These are phyloP conservation scores for Rhabdophis nuchalis DNA, from an alignment of 2,797 vertebrate genomes.

Conservation along the genomic window DNA sequence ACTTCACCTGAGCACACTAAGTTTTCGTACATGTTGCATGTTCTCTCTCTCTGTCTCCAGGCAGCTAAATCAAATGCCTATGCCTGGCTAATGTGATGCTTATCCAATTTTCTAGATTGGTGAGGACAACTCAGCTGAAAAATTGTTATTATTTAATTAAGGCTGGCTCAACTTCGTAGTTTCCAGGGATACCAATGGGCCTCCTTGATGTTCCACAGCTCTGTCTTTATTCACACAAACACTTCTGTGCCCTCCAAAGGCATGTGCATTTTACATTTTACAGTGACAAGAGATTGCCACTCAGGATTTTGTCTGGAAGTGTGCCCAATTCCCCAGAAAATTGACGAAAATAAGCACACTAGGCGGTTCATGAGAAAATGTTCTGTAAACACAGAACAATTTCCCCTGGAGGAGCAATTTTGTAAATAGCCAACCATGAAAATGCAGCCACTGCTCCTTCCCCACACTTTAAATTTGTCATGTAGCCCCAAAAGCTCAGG, in stretches of 20 bases:
- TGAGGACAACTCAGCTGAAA: not conserved
- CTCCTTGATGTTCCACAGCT: not conserved
- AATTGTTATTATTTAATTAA: not conserved
- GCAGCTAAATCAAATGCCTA: not conserved
- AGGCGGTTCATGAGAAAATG: not conserved
- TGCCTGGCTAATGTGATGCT: not conserved
- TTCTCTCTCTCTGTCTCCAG: not conserved
- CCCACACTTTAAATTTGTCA: not conserved
- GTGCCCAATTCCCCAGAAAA: not conserved
- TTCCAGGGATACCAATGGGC: not conserved
- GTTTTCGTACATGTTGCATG: not conserved
- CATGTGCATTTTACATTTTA: not conserved
- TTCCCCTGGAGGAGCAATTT: not conserved
- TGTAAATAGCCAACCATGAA: not conserved
- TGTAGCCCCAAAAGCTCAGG: not conserved
- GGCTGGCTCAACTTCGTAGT: not conserved
- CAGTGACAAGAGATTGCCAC: not conserved
- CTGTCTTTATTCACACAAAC: not conserved
- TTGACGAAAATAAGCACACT: not conserved
- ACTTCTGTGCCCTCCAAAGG: not conserved
- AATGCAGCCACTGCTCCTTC: not conserved
- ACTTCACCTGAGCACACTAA: not conserved
- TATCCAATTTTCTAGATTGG: not conserved
- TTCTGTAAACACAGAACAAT: not conserved
- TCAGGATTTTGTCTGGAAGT: not conserved